Evolutionary conservation across 2,113 vertebrate genomes (phyloP), one percentile per base, ranked within the genome.

Genomic region (Lampris incognitus): DNA sequence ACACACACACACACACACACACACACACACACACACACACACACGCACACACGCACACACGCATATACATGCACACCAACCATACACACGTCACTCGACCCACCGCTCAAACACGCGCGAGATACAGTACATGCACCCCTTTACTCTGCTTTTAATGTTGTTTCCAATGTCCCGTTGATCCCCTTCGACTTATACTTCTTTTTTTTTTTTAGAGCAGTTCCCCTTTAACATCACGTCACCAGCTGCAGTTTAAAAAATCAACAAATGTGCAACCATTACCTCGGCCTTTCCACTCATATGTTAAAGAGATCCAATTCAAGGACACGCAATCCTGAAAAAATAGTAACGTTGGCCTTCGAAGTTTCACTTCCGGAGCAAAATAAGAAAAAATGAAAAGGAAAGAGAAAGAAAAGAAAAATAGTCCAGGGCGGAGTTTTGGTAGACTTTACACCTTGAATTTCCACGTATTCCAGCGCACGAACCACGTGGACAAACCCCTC

Each of bases 281-380:
- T 52, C 66, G 39, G 11, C 59, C 76, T 38, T 36, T 44, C 58
- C 55, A 42, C 10, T 46, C 9, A 9, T 67, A 57, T 60, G 9
- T 64, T 50, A 60, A 76, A 80, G 82, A 90, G 90, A 60, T 80
- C 11, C 59, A 64, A 83, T 85, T 80, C 60, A 81, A 85, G 83
- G 81, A 90, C 87, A 82, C 81, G 77, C 69, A 85, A 76, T 83
- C 82, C 46, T 82, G 24, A 67, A 88, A 78, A 86, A 78, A 69
- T 52, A 72, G 50, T 40, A 69, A 73, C 56, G 68, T 49, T 62
- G 49, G 60, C 40, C 54, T 42, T 60, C 56, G 40, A 24, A 55
- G 24, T 41, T 10, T 44, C 1, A 36, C 7, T 44, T 4, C 37
- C 40, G 13, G 51, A 54, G 11, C 9, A 9, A 7, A 50, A 10